Evolutionary conservation across 2,888 invertebrate species (phyloP).

Genomic region (Therioaphis trifolii): DNA sequence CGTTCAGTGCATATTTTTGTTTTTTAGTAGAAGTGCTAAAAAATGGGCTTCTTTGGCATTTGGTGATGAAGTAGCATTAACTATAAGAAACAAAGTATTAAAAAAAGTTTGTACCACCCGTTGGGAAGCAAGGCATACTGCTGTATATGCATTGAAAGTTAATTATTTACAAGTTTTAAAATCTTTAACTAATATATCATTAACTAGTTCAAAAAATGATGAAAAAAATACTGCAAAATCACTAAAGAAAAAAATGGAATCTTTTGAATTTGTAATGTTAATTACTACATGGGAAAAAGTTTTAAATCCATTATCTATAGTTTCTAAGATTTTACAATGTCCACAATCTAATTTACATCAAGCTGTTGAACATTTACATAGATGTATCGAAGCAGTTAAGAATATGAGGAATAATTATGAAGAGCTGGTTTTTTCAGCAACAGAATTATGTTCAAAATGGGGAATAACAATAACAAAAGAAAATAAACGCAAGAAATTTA

Average conservation of each 20-base stretch:
- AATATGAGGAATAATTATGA: not conserved
- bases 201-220: constrained; percentile 1
- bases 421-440: not conserved
- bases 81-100: not conserved
- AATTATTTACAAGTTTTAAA: constrained; percentile 10
- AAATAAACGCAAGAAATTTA: not conserved
- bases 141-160: constrained; percentile 11
- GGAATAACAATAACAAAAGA: not conserved
- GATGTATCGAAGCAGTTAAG: not conserved
- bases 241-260: constrained; percentile 4
- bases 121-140: not conserved
- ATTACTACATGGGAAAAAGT: not conserved
- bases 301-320: too few species aligned
- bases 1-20: too few species aligned
- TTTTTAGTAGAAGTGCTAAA: not conserved
- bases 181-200: constrained; percentile 3
- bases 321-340: too few species aligned
- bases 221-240: constrained; percentile 10
- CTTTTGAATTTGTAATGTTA: not conserved
- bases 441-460: not conserved
- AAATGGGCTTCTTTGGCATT: constrained; percentile 2
- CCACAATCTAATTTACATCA: not conserved
- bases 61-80: not conserved
- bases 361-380: not conserved
- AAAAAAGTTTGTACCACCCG: not conserved